These are phyloP conservation scores for Trachelus tabidus DNA, from an alignment of 2,888 invertebrate genomes.

Conservation along the genomic window DNA sequence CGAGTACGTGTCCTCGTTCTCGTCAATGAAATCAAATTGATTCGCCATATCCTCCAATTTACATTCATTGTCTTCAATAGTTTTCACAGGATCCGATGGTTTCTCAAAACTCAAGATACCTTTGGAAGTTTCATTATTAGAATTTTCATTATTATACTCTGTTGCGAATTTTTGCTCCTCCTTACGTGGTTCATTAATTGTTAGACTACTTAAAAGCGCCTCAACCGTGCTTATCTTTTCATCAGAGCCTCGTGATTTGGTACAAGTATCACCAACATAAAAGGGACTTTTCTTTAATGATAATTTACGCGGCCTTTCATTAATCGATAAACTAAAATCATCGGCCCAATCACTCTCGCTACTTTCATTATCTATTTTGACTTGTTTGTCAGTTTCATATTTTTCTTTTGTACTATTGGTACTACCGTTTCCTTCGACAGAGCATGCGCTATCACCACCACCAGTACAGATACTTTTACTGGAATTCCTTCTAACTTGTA, in stretches of 20 bases:
- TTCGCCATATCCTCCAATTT: neutral
- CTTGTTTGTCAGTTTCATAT: neutral
- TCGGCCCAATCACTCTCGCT: constrained; percentile 8
- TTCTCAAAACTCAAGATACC: neutral
- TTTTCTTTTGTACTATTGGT: neutral
- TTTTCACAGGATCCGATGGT: neutral
- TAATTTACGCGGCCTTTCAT: neutral
- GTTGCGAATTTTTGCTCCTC: neutral
- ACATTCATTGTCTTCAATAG: neutral
- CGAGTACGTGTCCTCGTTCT: neutral
- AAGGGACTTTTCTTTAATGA: constrained; percentile 1
- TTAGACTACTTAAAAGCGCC: neutral
- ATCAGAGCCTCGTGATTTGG: neutral
- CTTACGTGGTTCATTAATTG: neutral
- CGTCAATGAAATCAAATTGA: neutral
- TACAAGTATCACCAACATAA: neutral
- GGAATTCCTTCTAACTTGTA: neutral
- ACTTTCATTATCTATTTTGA: neutral
- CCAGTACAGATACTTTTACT: neutral
- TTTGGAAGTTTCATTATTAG: no score
- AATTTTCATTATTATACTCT: neutral
- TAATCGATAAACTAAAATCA: constrained; percentile 6
- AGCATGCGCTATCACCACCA: neutral
- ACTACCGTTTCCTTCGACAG: neutral
- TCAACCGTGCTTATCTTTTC: neutral